Evolutionary conservation across 2,888 invertebrate genomes (phyloP).

Genomic region (Hypselothyrea guttata): DNA sequence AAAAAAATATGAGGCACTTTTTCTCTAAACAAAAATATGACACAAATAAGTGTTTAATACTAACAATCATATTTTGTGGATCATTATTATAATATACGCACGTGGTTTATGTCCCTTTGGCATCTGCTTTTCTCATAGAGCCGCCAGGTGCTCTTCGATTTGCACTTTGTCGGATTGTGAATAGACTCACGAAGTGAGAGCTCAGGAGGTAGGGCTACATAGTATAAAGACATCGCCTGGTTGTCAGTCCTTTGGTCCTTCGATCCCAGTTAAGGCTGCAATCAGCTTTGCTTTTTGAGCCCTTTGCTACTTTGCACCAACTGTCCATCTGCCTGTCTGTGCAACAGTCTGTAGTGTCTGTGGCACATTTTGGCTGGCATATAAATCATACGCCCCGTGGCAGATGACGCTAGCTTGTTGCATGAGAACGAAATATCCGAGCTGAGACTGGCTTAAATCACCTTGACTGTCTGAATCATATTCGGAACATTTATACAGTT

Average conservation of each 20-base stretch:
- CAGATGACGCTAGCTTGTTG: conserved; percentile 34
- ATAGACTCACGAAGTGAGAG: background rate
- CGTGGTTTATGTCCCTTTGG: conserved; percentile 61
- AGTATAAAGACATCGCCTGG: background rate
- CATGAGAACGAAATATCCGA: no score
- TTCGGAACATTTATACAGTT: conserved; percentile 46
- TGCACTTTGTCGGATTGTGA: conserved; percentile 38
- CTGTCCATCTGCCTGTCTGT: no score
- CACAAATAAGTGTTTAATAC: no score
- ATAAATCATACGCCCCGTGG: conserved; percentile 62
- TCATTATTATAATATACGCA: conserved; percentile 49
- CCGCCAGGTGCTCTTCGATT: conserved; percentile 50
- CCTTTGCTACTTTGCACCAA: conserved; percentile 46
- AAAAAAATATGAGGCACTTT: background rate
- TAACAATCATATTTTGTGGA: no score
- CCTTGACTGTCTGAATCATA: no score
- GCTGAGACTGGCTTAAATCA: no score
- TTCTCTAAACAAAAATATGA: no score
- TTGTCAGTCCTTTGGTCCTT: conserved; percentile 18
- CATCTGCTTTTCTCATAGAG: conserved; percentile 38
- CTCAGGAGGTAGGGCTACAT: background rate
- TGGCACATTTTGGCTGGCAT: conserved; percentile 34
- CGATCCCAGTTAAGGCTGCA: conserved; percentile 70
- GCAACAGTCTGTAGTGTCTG: no score
- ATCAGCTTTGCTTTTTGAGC: conserved; percentile 67